A percentile compares a stretch with the other conserved stretches of the same genome.
These are phyloP conservation scores for Leptinotarsa haldemani DNA, from an alignment of 2,888 invertebrate genomes.

Conservation along the genomic window DNA sequence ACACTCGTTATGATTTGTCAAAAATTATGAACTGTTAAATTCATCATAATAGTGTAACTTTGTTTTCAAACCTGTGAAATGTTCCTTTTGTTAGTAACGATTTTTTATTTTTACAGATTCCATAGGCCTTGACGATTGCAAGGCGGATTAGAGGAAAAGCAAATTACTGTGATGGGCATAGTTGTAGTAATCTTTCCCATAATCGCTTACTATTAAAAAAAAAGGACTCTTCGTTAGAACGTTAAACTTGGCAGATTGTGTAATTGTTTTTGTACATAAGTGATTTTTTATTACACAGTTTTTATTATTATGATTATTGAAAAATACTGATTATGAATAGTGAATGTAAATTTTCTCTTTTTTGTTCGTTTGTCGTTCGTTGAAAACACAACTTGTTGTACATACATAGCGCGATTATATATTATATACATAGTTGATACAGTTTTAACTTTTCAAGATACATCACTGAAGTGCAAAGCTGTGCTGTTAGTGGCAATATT, in stretches of 20 bases:
- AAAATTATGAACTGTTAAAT: too few relatives aligned
- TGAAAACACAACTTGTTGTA: constrained; percentile 54
- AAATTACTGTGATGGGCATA: constrained; percentile 67
- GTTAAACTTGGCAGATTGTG: constrained; percentile 40
- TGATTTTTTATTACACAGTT: constrained; percentile 63
- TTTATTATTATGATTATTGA: constrained; percentile 54
- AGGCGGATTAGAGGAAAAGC: constrained; percentile 67
- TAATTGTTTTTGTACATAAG: constrained; percentile 65
- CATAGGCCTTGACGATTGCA: constrained; percentile 84
- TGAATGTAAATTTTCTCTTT: constrained; percentile 55
- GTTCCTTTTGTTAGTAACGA: neutral
- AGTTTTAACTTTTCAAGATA: constrained; percentile 45
- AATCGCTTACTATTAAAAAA: constrained; percentile 58
- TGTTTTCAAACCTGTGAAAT: neutral
- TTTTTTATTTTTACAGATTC: constrained; percentile 70
- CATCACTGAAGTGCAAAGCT: constrained; percentile 43
- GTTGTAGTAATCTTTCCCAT: constrained; percentile 64
- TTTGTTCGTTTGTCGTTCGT: constrained; percentile 31
- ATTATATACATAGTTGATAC: constrained; percentile 44
- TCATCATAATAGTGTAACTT: neutral
- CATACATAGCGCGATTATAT: constrained; percentile 54
- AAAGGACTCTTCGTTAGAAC: constrained; percentile 42
- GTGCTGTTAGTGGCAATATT: constrained; percentile 26
- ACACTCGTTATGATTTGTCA: too few relatives aligned
- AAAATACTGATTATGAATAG: constrained; percentile 51